Evolutionary conservation across 37 sponge, comb jelly and placozoan genomes (phyloP).

Genomic region (Ephydatia muelleri): DNA sequence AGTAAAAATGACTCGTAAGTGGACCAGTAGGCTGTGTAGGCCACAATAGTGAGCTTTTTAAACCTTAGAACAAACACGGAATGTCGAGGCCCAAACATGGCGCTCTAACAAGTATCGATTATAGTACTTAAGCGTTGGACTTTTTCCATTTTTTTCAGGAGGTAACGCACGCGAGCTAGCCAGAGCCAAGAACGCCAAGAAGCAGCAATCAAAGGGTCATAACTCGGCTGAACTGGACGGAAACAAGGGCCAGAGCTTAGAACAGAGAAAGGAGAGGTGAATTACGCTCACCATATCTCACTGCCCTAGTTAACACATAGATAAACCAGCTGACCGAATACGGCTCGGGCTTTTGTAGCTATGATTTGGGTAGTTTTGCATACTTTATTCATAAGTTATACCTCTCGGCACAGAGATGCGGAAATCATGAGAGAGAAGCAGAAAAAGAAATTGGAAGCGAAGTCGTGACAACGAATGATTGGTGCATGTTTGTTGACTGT

Average conservation of each 20-base stretch:
- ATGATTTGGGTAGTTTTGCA: not conserved
- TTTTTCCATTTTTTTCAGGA: slow-evolving; percentile 26
- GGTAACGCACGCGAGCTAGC: slow-evolving; percentile 87
- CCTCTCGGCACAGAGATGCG: slow-evolving; percentile 59
- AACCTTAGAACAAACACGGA: not conserved
- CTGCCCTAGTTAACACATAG: not conserved
- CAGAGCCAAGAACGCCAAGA: slow-evolving; percentile 84
- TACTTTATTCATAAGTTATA: not conserved
- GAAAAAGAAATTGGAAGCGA: slow-evolving; percentile 35
- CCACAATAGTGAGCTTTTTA: not conserved
- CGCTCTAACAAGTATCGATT: no score
- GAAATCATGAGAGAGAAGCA: slow-evolving; percentile 92
- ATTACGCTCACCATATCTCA: not conserved
- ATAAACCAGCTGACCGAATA: no score
- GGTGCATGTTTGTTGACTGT: not conserved
- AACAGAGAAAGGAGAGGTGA: slow-evolving; percentile 64
- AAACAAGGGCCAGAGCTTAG: slow-evolving; percentile 70
- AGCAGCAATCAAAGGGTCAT: slow-evolving; percentile 51
- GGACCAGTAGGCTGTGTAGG: not conserved
- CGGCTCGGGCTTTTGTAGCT: not conserved
- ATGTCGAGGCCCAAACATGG: no score
- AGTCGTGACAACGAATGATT: not conserved
- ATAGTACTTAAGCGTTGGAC: no score
- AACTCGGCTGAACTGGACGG: slow-evolving; percentile 26
- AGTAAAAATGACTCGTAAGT: not conserved